A percentile compares a stretch with the other conserved stretches of the same genome.
Conservation (phyloP, 1,140 invertebrate species). For the Pachyrhynchus sulphureomaculatus region DNA sequence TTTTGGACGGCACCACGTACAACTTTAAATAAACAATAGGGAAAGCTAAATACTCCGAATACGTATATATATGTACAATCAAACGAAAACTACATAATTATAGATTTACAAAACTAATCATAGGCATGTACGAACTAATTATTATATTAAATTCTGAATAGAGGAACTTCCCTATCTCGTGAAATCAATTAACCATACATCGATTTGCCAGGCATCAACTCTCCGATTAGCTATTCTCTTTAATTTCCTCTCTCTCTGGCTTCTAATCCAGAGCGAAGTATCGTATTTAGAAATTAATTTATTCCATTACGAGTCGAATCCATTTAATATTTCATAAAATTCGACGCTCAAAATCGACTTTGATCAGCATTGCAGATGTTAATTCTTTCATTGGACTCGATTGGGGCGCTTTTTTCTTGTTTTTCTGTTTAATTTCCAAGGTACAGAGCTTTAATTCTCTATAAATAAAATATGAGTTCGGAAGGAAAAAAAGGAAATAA, state of each 20-base stretch:
- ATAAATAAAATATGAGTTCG: conserved; percentile 11
- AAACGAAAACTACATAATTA: conserved; percentile 16
- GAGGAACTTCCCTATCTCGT: conserved; percentile 2
- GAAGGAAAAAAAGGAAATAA: neutral
- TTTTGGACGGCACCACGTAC: no score
- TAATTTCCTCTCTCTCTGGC: conserved; percentile 27
- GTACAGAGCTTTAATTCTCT: conserved; percentile 5
- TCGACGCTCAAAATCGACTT: conserved; percentile 26
- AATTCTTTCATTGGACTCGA: conserved; percentile 26
- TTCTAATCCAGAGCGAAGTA: conserved; percentile 29
- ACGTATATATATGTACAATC: conserved; percentile 8
- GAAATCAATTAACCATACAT: conserved; percentile 30
- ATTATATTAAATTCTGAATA: neutral
- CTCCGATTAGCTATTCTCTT: conserved; percentile 29
- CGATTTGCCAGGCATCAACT: conserved; percentile 17
- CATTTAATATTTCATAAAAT: conserved; percentile 31
- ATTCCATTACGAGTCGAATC: conserved; percentile 32
- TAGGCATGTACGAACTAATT: conserved; percentile 3
- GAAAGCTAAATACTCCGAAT: no score
- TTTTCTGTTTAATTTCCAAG: conserved; percentile 17
- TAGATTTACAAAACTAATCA: no score
- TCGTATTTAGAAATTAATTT: conserved; percentile 32
- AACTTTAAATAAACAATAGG: no score
- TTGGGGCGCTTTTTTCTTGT: conserved; percentile 9
- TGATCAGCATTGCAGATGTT: conserved; percentile 33